Conservation (phyloP, 1,140 invertebrate species). For the Drosophila pseudoananassae region DNA sequence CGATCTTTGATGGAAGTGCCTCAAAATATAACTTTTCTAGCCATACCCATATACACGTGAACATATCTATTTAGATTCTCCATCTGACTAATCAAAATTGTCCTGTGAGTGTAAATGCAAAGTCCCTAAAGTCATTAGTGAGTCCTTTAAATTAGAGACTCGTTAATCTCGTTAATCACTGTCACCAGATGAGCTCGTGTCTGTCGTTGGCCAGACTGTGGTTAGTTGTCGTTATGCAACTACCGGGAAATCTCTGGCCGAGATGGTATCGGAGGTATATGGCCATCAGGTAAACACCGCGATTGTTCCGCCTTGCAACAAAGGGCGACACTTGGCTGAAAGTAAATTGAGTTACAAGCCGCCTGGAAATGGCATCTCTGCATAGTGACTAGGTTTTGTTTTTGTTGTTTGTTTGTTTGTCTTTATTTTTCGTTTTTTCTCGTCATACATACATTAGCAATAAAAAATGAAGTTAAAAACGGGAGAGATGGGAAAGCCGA, state of each 20-base stretch:
- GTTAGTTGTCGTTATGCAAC: conserved; percentile 14
- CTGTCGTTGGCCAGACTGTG: conserved; percentile 8
- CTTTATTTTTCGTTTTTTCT: conserved; percentile 10
- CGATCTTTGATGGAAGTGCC: no score
- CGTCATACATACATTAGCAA: conserved; percentile 12
- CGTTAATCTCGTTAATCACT: conserved; percentile 25
- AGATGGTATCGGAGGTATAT: conserved; percentile 21
- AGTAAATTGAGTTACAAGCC: conserved; percentile 66
- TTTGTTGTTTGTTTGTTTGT: conserved; percentile 32
- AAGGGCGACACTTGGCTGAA: conserved; percentile 37
- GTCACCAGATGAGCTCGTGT: conserved; percentile 24
- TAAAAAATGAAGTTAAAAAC: background rate
- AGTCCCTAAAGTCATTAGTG: background rate
- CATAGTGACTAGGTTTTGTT: conserved; percentile 30
- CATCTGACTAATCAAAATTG: background rate
- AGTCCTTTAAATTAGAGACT: conserved; percentile 20
- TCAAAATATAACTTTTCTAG: no score
- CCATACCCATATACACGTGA: no score
- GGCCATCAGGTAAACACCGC: conserved; percentile 35
- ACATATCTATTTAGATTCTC: no score
- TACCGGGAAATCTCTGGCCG: conserved; percentile 39
- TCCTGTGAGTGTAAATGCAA: background rate
- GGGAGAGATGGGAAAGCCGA: conserved; percentile 20
- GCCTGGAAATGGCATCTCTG: conserved; percentile 46
- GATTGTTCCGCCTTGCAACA: conserved; percentile 53